A percentile compares a stretch with the other conserved stretches of the same genome.
Conservation (phyloP, 2,797 vertebrate species). For the Apogon talboti region DNA sequence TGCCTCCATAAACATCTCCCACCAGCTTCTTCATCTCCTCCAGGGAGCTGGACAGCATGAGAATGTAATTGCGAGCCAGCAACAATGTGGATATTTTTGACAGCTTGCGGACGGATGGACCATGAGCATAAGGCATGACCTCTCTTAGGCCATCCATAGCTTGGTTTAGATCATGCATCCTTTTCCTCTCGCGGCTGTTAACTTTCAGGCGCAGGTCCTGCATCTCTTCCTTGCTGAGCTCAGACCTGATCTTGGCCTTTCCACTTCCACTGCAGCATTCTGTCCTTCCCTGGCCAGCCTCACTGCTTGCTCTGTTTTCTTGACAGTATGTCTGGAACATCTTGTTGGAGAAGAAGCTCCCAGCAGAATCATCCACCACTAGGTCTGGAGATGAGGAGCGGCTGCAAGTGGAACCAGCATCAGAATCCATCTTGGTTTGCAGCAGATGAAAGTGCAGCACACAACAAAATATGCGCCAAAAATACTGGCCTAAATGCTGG, state of each 20-base stretch:
- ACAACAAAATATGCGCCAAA: slow-evolving; percentile 17
- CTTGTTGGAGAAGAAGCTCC: slow-evolving; percentile 81
- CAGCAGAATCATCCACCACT: slow-evolving; percentile 76
- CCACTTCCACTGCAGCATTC: slow-evolving; percentile 39
- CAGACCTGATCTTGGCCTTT: slow-evolving; percentile 64
- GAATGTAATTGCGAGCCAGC: slow-evolving; percentile 88
- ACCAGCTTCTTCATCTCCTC: slow-evolving; percentile 90
- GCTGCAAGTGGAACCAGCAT: slow-evolving; percentile 82
- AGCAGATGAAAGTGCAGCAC: slow-evolving; percentile 1
- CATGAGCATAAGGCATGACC: slow-evolving; percentile 89
- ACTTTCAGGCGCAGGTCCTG: slow-evolving; percentile 88
- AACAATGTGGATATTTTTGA: slow-evolving; percentile 89
- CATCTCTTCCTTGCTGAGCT: slow-evolving; percentile 70
- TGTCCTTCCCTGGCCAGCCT: slow-evolving; percentile 22
- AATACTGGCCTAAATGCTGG: slow-evolving; percentile 1
- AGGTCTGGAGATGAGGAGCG: slow-evolving; percentile 87
- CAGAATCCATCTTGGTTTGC: slow-evolving; percentile 83
- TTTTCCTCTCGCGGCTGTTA: slow-evolving; percentile 88
- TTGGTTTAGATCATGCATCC: slow-evolving; percentile 89
- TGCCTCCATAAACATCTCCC: slow-evolving; percentile 84
- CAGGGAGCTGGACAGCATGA: slow-evolving; percentile 88
- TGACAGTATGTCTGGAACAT: slow-evolving; percentile 82
- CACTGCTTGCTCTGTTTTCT: slow-evolving; percentile 54
- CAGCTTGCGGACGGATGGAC: slow-evolving; percentile 87
- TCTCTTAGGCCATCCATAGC: slow-evolving; percentile 89